Base-by-base conservation (phyloP, 2,888 invertebrate species). In the Leptopilina drosophilae region DNA sequence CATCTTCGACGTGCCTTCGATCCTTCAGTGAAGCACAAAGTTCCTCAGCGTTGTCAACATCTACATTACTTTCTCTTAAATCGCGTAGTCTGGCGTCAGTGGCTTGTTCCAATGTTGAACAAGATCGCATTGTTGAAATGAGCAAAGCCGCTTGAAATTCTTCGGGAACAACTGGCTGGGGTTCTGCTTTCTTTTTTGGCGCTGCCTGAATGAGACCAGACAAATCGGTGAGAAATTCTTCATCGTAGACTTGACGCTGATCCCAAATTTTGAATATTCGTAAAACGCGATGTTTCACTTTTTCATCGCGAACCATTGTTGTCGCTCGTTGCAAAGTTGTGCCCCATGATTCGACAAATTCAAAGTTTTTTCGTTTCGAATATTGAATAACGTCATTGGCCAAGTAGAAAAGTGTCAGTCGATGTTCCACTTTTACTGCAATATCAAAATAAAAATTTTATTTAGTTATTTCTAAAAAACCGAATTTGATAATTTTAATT, bases 311-410 rank as follows among this genome's bases (percentile, higher is more conserved):
- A 88, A 97, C 97, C 94, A 97, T 94, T 26, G 97, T 96, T 8
- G 97, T 97, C 4, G 98, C 98, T 89, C 98, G 96, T 91, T 97
- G 97, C 77, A 99, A 93, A 80, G 97, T 96, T 62, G 97, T 96
- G 62, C 97, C 97, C 96, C 98, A 99, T 87, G 97, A 96, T 86
- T 97, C 97, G 14, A 97, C 97, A 92, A 97, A 97, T 85, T 97
- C 96, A 89, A 96, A 96, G 82, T 96, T 96, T 92, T 98, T 98
- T 86, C 98, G 94, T 90, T 98, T 98, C 84, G 98, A 97, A 91
- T 98, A 98, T 91, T 99, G 99, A 85, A 99, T 97, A 77, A 99
- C 98, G 94, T 99, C 99, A 92, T 99, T 99, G 20, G 98, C 98
- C 89, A 99, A 93, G 92, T 99, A 98, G 91, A 99, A 98, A 66